Evolutionary conservation across 2,113 vertebrate species (phyloP), one percentile per base, ranked within the genome.

Genomic region (Tauraco erythrolophus): DNA sequence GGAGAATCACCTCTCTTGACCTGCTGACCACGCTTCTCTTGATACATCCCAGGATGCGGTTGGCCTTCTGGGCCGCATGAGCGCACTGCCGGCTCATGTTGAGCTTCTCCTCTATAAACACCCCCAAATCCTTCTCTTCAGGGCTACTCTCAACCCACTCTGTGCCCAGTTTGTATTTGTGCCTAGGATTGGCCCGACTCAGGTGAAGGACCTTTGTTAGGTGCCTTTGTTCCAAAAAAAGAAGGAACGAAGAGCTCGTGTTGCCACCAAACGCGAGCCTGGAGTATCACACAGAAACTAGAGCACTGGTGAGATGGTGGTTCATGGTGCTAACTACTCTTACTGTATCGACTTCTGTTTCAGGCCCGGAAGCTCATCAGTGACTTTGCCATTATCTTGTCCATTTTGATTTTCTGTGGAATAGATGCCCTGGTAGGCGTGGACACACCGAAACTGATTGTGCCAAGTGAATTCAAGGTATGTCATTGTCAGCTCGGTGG

Each of bases 401-500:
- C 99, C 89, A 99, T 99, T 93, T 95, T 99, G 76, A 99, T 99
- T 92, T 99, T 99, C 98, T 99, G 99, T 96, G 98, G 99, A 54
- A 98, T 99, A 18, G 99, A 99, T 89, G 98, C 99, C 43, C 98
- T 99, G 8, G 98, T 99, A 30, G 99, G 99, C 94, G 99, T 99
- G 77, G 99, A 99, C 57, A 99, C 99, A 88, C 99, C 99, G 4
- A 99, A 99, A 97, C 98, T 99, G 61, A 99, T 99, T 64, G 99
- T 99, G 98, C 99, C 99, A 98, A 99, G 93, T 43, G 99, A 99
- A 98, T 99, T 99, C 97, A 99, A 99, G 99, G 99, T 99, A 96
- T 9, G 98, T 98, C 48, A 1, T 50, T 19, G 6, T 37, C 23
- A 31, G 28, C 60, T 90, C 31, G 5, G 64, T 70, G 22, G 33